Conservation (phyloP, 2,888 invertebrate genomes). For the Cecidostiba fungosa region DNA sequence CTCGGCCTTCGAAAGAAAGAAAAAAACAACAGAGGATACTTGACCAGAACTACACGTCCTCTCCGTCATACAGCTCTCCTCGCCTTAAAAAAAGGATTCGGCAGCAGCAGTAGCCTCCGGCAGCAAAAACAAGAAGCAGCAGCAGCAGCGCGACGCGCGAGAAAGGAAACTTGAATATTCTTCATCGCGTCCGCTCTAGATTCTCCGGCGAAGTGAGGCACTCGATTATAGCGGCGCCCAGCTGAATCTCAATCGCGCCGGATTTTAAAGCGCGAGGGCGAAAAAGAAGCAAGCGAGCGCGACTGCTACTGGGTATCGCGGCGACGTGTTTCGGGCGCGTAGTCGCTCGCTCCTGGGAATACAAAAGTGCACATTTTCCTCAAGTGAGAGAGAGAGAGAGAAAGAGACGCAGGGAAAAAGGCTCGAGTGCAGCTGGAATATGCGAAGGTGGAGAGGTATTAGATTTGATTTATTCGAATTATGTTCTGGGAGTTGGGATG, state of each 20-base stretch:
- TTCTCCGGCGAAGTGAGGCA: slow-evolving; percentile 65
- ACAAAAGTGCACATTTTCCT: slow-evolving; percentile 66
- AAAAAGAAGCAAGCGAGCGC: not conserved
- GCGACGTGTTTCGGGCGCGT: slow-evolving; percentile 70
- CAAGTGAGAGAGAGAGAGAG: not conserved
- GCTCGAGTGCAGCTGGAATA: not conserved
- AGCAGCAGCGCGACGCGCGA: slow-evolving; percentile 1
- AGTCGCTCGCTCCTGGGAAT: slow-evolving; percentile 64
- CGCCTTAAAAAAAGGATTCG: not conserved
- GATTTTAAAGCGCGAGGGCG: slow-evolving; percentile 60
- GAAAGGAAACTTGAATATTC: slow-evolving; percentile 62
- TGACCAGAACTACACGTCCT: not conserved
- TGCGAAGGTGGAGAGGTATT: slow-evolving; percentile 22
- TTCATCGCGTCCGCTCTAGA: slow-evolving; percentile 61
- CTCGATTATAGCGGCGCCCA: slow-evolving; percentile 70
- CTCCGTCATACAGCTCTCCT: not conserved
- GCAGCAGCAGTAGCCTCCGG: slow-evolving; percentile 1
- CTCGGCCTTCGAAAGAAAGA: not conserved
- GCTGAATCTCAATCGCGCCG: slow-evolving; percentile 70
- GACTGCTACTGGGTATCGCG: slow-evolving; percentile 36
- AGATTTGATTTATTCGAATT: slow-evolving; percentile 58
- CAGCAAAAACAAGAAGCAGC: slow-evolving; percentile 11
- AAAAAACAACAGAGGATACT: not conserved
- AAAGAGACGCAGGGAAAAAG: not conserved
- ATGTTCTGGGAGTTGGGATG: not conserved